Evolutionary conservation across 2,797 vertebrate genomes (phyloP), one percentile per base, ranked within the genome.

Genomic region (Helicolenus hilgendorfi): DNA sequence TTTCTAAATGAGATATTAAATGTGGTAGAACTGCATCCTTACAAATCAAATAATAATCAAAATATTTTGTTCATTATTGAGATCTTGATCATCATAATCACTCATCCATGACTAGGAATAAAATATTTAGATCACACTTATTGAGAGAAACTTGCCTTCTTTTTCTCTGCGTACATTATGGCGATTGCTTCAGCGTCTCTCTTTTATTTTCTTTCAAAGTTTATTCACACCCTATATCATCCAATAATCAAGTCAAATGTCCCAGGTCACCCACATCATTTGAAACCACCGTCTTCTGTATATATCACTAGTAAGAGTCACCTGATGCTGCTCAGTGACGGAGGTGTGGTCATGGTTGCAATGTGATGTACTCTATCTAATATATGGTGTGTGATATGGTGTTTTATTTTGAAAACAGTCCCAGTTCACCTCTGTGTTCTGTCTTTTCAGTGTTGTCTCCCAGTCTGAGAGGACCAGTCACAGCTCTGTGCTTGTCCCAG

Each of bases 401-500:
- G n/a, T 55, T 33, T 62, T 15, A 11, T 70, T 45, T 11, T 36
- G 18, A 81, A 63, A 35, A 6, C 20, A 18, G 11, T 55, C 18
- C 4, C 33, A 13, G 26, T 6, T 83, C 24, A 55, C 45, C 7
- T 63, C 5, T 69, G 33, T 24, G 13, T 41, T 41, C 33, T 72
- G 15, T 26, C 55, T n/a, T 60, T 59, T 36, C 84, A 96, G 96
- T 87, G 18, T 13, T n/a, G 77, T 49, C 79, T 62, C n/a, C 80
- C 5, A 24, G 79, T 29, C 41, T 38, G 55, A 94, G 78, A 18
- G 85, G 78, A 7, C 27, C 76, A 0, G 77, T 98, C 84, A 93
- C 96, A 7, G 96, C 94, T 5, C 27, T 98, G 88, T 97, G 96
- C 82, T 98, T 97, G 95, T 92, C 96, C 72, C 89, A 70, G 7